Base-by-base conservation (phyloP, 1,140 invertebrate genomes). In the Telenomus remus region DNA sequence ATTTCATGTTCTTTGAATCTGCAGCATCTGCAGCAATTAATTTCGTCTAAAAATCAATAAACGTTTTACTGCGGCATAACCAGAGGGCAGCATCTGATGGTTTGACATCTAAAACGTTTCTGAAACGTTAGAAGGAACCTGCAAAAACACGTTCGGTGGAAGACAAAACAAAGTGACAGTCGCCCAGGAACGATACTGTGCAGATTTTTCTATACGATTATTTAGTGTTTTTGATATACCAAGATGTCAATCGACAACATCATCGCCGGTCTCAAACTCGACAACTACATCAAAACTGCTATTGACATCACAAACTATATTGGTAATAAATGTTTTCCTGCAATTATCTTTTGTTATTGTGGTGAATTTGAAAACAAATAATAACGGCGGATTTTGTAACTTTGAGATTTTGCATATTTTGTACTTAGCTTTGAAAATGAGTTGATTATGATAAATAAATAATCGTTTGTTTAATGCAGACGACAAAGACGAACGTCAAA, bases 221-320 rank as follows among this genome's bases (percentile, higher is more conserved):
- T 13, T 13, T 44, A 13, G n/a, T 13, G 43, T 13, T 13, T 12
- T 14, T 44, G 12, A 13, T 13, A 13, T 4, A 12, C 4, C 43
- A 44, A n/a, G 12, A 70, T 70, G 66, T 70, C 66, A 39, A 27
- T 61, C 9, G 57, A 63, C 27, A 63, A 50, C 44, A 16, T 50
- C 42, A 9, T 71, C 0, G 47, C 46, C 11, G 68, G 56, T n/a
- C 51, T 64, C 9, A 13, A 9, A 0, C 63, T 75, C 15, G 57
- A 75, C 19, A 56, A 54, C 44, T 75, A 75, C 33, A 68, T 75
- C 1, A 75, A 68, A 64, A 75, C 72, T 63, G 72, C 72, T 27
- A 1, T 69, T 0, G 65, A 75, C 35, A 65, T 75, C 46, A 43
- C 49, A 0, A 75, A 56, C 44, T 75, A 75, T 44, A 68, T 75